Conservation (phyloP, 2,797 vertebrate species). For the Pseudochirops corinnae region DNA sequence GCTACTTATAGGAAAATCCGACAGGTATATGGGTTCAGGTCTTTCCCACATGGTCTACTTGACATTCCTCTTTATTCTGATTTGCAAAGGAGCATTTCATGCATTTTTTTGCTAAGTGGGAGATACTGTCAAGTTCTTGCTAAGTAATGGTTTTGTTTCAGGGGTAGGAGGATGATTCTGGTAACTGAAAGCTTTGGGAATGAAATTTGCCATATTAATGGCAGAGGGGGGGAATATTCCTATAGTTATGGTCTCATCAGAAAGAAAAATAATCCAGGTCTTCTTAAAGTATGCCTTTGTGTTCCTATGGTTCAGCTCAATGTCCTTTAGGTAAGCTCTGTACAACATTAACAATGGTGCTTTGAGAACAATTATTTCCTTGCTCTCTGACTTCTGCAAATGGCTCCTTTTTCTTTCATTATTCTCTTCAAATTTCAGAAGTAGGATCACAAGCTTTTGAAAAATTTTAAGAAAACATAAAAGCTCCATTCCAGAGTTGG, state of each 20-base stretch:
- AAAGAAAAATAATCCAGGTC: conserved; percentile 26
- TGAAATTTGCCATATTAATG: conserved; percentile 50
- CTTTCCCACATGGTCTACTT: not conserved
- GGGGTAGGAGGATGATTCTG: conserved; percentile 25
- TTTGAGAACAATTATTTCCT: conserved; percentile 49
- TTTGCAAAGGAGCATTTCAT: conserved; percentile 44
- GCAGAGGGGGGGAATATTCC: conserved; percentile 21
- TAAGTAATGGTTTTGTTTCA: conserved; percentile 57
- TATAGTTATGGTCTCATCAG: conserved; percentile 27
- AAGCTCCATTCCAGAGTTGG: conserved; percentile 58
- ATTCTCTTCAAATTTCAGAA: conserved; percentile 61
- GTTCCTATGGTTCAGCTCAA: conserved; percentile 28
- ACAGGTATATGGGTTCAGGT: not conserved
- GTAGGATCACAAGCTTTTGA: conserved; percentile 48
- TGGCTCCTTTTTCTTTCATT: conserved; percentile 27
- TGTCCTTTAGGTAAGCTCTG: conserved; percentile 41
- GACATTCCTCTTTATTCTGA: conserved; percentile 32
- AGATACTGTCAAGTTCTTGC: conserved; percentile 44
- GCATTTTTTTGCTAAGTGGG: conserved; percentile 49
- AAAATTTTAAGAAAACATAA: conserved; percentile 65
- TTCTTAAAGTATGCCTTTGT: not conserved
- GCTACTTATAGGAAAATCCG: not conserved
- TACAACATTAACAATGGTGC: conserved; percentile 30
- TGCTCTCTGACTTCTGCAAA: conserved; percentile 44
- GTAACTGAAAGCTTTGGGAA: conserved; percentile 49